These are phyloP conservation scores for Sinopyrophorus schimmeli DNA, from an alignment of 2,888 invertebrate genomes.

Conservation along the genomic window DNA sequence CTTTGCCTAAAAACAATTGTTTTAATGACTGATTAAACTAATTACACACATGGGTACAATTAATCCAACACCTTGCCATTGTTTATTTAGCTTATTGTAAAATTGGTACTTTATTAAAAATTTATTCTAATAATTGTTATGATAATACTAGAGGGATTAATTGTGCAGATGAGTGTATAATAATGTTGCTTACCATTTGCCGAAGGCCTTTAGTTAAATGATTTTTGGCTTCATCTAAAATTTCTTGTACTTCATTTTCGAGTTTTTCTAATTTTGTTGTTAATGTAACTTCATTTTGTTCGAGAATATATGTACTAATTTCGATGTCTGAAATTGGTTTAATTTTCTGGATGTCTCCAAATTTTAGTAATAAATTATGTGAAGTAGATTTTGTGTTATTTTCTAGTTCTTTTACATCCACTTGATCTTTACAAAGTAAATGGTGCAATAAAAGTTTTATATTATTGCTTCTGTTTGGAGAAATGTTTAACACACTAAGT, in stretches of 20 bases:
- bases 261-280: conserved; percentile 60
- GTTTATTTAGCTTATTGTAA: no score
- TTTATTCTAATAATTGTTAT: no score
- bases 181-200: conserved; percentile 64
- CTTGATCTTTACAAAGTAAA: conserved; percentile 54
- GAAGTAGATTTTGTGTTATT: neutral
- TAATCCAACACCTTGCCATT: no score
- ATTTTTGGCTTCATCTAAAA: conserved; percentile 58
- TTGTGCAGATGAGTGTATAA: no score
- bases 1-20: conserved; percentile 58
- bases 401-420: conserved; percentile 44
- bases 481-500: conserved; percentile 42
- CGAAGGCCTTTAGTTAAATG: conserved; percentile 61
- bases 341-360: conserved; percentile 45
- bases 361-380: conserved; percentile 48
- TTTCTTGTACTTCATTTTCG: conserved; percentile 58
- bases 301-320: conserved; percentile 60
- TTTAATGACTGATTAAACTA: no score
- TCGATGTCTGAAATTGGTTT: conserved; percentile 60
- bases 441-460: conserved; percentile 57
- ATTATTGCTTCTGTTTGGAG: conserved; percentile 49
- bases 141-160: no score
- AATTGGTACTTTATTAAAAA: no score
- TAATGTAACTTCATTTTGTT: conserved; percentile 60
- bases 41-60: no score